Percentiles rank a stretch among this genome's conserved stretches.
Conservation (phyloP, 2,888 invertebrate species). For the Hipparchia sbordonii region DNA sequence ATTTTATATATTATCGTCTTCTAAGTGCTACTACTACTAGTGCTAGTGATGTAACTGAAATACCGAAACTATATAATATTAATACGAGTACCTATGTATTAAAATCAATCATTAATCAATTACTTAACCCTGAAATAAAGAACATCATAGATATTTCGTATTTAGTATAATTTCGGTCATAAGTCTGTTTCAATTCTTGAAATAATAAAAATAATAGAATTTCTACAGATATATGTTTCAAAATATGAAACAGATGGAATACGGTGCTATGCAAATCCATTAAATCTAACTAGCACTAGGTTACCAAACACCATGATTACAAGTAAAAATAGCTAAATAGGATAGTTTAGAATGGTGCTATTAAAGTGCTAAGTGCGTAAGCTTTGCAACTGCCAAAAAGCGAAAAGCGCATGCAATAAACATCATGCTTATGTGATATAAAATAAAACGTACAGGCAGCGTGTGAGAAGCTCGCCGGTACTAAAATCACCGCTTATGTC, state of each 20-base stretch:
- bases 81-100: no score
- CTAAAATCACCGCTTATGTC: slow-evolving; percentile 80
- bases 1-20: no score
- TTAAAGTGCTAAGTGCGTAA: slow-evolving; percentile 24
- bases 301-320: neutral
- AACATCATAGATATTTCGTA: neutral
- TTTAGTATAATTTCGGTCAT: neutral
- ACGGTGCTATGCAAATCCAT: neutral
- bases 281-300: neutral
- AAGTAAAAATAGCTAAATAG: neutral
- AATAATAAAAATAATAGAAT: neutral
- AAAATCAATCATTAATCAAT: no score
- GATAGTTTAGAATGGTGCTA: neutral
- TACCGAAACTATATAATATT: no score
- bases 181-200: neutral
- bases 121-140: slow-evolving; percentile 30
- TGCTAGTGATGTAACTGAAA: no score
- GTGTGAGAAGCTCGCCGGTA: slow-evolving; percentile 75
- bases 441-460: slow-evolving; percentile 74
- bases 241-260: neutral
- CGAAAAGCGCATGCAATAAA: slow-evolving; percentile 46
- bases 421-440: slow-evolving; percentile 64
- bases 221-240: neutral
- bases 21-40: no score
- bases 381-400: slow-evolving; percentile 29